These are phyloP conservation scores for Eucera pruinosa DNA, from an alignment of 2,888 invertebrate genomes.

Conservation along the genomic window DNA sequence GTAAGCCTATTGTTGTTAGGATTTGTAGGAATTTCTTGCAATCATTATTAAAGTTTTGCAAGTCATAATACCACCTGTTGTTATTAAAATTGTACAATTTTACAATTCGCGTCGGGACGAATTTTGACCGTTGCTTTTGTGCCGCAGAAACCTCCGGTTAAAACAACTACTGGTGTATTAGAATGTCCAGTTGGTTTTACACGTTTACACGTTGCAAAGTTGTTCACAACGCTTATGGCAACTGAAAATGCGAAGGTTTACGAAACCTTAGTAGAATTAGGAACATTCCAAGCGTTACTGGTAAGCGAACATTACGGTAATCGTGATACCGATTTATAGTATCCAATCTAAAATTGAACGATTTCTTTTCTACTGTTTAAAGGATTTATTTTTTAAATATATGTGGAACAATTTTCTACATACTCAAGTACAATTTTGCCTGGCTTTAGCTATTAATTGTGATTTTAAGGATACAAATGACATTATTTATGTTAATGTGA, in stretches of 20 bases:
- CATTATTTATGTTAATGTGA: conserved; percentile 79
- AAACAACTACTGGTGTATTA: conserved; percentile 89
- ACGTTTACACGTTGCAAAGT: conserved; percentile 91
- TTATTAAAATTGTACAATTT: no score
- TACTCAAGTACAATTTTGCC: conserved; percentile 93
- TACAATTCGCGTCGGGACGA: no score
- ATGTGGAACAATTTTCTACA: conserved; percentile 98
- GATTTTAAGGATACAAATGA: conserved; percentile 78
- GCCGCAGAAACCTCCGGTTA: conserved; percentile 87
- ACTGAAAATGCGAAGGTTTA: conserved; percentile 90
- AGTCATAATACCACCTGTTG: no score
- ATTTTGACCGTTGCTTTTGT: no score
- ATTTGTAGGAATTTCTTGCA: no score
- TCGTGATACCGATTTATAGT: background rate
- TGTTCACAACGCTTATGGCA: conserved; percentile 91
- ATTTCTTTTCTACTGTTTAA: conserved; percentile 56
- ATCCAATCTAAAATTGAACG: background rate
- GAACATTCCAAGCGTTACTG: conserved; percentile 86
- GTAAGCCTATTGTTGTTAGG: no score
- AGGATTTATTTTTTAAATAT: conserved; percentile 95
- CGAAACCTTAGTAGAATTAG: conserved; percentile 87
- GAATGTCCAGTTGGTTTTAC: conserved; percentile 92
- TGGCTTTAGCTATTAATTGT: conserved; percentile 88
- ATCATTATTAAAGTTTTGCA: no score
- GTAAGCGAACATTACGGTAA: conserved; percentile 80